Conservation (phyloP, 1,140 invertebrate genomes). For the Diprion similis region DNA sequence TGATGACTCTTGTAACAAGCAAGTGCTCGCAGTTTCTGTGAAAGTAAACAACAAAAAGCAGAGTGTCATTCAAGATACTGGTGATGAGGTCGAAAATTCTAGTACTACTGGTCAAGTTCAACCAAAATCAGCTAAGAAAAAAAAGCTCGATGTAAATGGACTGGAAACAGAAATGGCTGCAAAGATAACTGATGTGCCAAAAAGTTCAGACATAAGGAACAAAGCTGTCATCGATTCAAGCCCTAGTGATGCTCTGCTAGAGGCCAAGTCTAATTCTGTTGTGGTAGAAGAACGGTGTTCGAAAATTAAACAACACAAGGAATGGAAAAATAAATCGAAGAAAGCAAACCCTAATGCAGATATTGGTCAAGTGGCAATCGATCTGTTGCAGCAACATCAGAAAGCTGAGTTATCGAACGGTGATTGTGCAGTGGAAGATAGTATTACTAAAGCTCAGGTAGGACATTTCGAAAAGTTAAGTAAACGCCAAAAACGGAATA, state of each 20-base stretch:
- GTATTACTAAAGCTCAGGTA: constrained; percentile 15
- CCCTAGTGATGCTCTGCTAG: too few species aligned
- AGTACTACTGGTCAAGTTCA: constrained; percentile 33
- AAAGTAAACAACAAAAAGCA: constrained; percentile 22
- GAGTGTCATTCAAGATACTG: neutral
- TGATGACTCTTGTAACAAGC: neutral
- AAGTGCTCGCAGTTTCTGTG: neutral
- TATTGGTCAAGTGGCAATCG: constrained; percentile 12
- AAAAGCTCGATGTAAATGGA: constrained; percentile 8
- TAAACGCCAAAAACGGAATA: constrained; percentile 52
- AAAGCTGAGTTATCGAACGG: constrained; percentile 41
- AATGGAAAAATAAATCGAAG: too few species aligned
- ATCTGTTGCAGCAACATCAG: constrained; percentile 24
- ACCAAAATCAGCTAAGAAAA: constrained; percentile 31
- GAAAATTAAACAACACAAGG: too few species aligned
- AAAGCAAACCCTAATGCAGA: constrained; percentile 1
- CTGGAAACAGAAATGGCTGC: constrained; percentile 12
- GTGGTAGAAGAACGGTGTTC: too few species aligned
- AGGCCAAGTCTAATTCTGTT: neutral
- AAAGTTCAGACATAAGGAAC: too few species aligned
- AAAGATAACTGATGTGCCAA: too few species aligned
- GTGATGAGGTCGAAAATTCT: neutral
- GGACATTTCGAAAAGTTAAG: constrained; percentile 32
- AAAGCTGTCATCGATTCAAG: too few species aligned
- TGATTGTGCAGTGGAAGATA: constrained; percentile 30